Percentiles rank a stretch among this genome's conserved stretches.
These are phyloP conservation scores for Lobophora halterata DNA, from an alignment of 2,888 invertebrate genomes.

Conservation along the genomic window DNA sequence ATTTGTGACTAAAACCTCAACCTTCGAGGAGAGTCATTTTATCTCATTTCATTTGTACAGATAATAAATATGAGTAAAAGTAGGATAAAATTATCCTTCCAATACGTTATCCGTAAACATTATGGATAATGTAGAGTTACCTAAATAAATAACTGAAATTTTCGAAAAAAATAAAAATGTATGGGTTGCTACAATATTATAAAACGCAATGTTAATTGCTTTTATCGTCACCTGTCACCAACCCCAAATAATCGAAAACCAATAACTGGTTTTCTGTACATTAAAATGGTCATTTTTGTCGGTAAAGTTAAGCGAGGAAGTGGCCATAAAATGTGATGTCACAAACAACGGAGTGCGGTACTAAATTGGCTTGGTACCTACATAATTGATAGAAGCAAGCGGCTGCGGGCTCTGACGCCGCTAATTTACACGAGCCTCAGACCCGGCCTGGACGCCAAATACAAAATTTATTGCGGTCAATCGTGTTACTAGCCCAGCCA, in stretches of 20 bases:
- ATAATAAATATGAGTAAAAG: too few species aligned
- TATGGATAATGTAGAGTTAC: too few species aligned
- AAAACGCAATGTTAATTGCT: constrained; percentile 12
- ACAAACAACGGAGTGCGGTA: constrained; percentile 47
- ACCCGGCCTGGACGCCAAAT: constrained; percentile 44
- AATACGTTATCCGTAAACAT: too few species aligned
- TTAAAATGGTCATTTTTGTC: constrained; percentile 2
- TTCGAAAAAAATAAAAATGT: too few species aligned
- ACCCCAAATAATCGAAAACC: constrained; percentile 14
- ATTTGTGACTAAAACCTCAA: constrained; percentile 18
- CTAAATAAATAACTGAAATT: too few species aligned
- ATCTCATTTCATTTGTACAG: not conserved
- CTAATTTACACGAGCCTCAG: constrained; percentile 55
- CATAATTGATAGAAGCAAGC: constrained; percentile 59
- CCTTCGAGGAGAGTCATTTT: constrained; percentile 1
- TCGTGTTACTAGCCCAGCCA: constrained; percentile 51
- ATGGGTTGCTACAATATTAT: constrained; percentile 1
- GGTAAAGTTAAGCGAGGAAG: constrained; percentile 43
- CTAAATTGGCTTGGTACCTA: constrained; percentile 52
- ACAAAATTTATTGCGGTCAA: constrained; percentile 58
- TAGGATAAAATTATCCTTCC: too few species aligned
- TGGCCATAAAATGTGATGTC: constrained; percentile 44
- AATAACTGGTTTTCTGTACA: constrained; percentile 14
- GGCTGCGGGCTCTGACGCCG: constrained; percentile 44
- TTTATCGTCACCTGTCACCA: constrained; percentile 21